Conservation (phyloP, 1,140 invertebrate species). For the Charaxes varanes region DNA sequence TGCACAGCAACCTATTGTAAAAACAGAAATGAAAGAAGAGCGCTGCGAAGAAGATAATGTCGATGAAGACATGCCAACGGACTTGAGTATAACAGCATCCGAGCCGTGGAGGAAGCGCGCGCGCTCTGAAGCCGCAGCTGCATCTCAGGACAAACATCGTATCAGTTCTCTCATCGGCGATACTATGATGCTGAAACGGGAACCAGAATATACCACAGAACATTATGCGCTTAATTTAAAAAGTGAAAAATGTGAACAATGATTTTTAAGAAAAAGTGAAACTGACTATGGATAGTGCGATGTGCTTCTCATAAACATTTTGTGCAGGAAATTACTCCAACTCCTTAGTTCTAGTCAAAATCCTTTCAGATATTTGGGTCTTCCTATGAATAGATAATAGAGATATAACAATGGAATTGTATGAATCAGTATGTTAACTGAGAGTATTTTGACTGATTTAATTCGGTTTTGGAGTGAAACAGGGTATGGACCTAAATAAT, state of each 20-base stretch:
- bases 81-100: slow-evolving; percentile 77
- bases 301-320: slow-evolving; percentile 28
- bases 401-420: slow-evolving; percentile 24
- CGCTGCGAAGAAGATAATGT: slow-evolving; percentile 70
- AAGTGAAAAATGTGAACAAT: slow-evolving; percentile 73
- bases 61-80: slow-evolving; percentile 79
- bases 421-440: slow-evolving; percentile 29
- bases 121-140: slow-evolving; percentile 42
- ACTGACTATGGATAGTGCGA: slow-evolving; percentile 37
- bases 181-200: slow-evolving; percentile 64
- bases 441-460: slow-evolving; percentile 63
- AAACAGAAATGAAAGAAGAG: slow-evolving; percentile 75
- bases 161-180: slow-evolving; percentile 71
- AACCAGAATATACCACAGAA: slow-evolving; percentile 59
- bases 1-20: slow-evolving; percentile 51
- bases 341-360: slow-evolving; percentile 57
- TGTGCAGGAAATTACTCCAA: slow-evolving; percentile 40
- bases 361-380: slow-evolving; percentile 56
- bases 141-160: slow-evolving; percentile 64
- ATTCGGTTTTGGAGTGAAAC: slow-evolving; percentile 49
- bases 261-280: slow-evolving; percentile 36
- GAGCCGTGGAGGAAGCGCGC: slow-evolving; percentile 67
- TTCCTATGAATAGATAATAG: slow-evolving; percentile 42
- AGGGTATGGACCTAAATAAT: slow-evolving; percentile 69
- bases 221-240: slow-evolving; percentile 68